Base-by-base conservation (phyloP, 35 echinoderm and acorn worm species). In the Acanthaster planci region DNA sequence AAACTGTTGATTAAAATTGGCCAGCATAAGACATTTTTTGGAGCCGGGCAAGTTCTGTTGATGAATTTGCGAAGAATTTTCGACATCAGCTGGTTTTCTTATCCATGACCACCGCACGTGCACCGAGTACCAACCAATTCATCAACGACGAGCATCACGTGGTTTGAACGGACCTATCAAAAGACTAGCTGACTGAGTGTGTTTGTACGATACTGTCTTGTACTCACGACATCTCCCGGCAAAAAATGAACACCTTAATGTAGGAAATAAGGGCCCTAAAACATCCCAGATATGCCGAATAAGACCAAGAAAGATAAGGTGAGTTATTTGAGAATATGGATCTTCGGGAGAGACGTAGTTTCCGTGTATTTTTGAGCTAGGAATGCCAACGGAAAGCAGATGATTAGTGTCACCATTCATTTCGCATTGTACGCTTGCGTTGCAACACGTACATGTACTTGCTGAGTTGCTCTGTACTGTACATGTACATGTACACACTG, bases 251-350 rank as follows among this genome's bases (percentile, higher is more conserved):
- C 67, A 50, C 36, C 72, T 86, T 76, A 67, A 86, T 86, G 84
- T 78, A 77, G 84, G 84, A 76, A 86, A 86, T 72, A 72, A 86
- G 72, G 77, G 39, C 38, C 84, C 19, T 29, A 54, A 77, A 86
- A 37, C 87, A 83, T 35, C 59, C 38, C 29, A 89, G 87, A 83
- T 51, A 89, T 89, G 87, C 87, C 87, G 82, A 89, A 89, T 89
- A 89, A 89, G 80, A 89, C 87, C 47, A 89, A 81, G 51, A 89
- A 89, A 78, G 87, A 89, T 44, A 89, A 89, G 87, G 87, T 89
- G 60, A 77, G 87, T 88, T 67, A 67, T 64, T 67, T 38, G 21
- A 57, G 19, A 83, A 72, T 26, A 72, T 26, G 3, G 64, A 72
- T 72, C 64, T 19, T 72, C 30, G 26, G 34, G 22, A 29, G 0